Conservation (phyloP, 2,888 invertebrate species). For the Pterobdella sp. region DNA sequence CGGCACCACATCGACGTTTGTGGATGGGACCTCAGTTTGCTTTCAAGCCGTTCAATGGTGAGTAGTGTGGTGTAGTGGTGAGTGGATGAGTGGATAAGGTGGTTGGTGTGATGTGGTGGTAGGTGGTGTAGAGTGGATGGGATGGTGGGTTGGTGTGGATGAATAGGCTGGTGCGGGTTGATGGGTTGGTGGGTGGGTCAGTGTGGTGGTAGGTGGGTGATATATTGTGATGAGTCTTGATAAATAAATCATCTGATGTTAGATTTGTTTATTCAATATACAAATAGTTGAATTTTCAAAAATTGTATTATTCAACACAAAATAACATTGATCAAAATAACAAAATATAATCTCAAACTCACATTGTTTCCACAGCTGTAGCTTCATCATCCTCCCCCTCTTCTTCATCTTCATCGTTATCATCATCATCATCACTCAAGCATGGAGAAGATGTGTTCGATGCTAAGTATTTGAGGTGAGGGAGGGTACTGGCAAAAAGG, state of each 20-base stretch:
- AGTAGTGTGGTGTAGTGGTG: background rate
- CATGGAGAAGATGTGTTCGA: background rate
- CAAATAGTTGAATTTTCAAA: too few species aligned
- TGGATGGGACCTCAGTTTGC: slow-evolving; percentile 99
- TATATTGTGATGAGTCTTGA: too few species aligned
- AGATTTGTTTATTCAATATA: too few species aligned
- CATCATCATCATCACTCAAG: background rate
- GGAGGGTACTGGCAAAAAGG: too few species aligned
- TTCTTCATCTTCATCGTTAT: background rate
- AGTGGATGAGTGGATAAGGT: background rate
- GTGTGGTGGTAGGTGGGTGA: background rate
- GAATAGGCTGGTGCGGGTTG: too few species aligned
- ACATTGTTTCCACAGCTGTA: background rate
- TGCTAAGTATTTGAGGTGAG: slow-evolving; percentile 2
- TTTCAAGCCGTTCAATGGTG: slow-evolving; percentile 61
- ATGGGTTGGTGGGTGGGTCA: background rate
- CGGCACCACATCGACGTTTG: slow-evolving; percentile 78
- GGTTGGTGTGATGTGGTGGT: background rate
- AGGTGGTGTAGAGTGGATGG: background rate
- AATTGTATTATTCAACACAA: too few species aligned
- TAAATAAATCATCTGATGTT: too few species aligned
- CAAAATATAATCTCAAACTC: background rate
- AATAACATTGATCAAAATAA: too few species aligned
- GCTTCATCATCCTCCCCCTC: background rate
- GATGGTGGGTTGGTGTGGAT: background rate